Evolutionary conservation across 1,140 invertebrate species (phyloP).

Genomic region (Leucophenga varia): DNA sequence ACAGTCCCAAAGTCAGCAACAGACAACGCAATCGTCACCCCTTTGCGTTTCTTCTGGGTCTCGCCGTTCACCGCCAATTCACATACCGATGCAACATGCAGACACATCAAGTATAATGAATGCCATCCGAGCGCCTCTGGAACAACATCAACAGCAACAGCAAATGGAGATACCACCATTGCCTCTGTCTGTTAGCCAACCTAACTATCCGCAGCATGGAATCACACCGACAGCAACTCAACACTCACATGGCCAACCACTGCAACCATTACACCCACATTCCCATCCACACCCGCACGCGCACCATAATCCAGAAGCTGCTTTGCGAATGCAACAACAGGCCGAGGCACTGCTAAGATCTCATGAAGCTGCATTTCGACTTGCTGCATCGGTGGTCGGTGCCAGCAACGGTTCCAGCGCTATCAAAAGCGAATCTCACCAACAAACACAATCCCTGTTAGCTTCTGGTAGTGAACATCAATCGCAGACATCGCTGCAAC

Average conservation of each 20-base stretch:
- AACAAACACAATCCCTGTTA: slow-evolving; percentile 12
- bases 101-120: slow-evolving; percentile 55
- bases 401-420: slow-evolving; percentile 30
- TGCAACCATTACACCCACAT: slow-evolving; percentile 14
- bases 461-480: background rate
- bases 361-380: slow-evolving; percentile 78
- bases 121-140: slow-evolving; percentile 23
- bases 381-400: slow-evolving; percentile 71
- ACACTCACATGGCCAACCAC: slow-evolving; percentile 14
- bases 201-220: too few species aligned
- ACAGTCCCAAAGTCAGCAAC: slow-evolving; percentile 13
- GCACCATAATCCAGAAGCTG: slow-evolving; percentile 62
- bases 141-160: slow-evolving; percentile 34
- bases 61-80: slow-evolving; percentile 49
- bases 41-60: slow-evolving; percentile 8
- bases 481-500: slow-evolving; percentile 3
- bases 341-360: slow-evolving; percentile 78
- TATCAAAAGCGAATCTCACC: background rate
- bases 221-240: slow-evolving; percentile 10
- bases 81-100: slow-evolving; percentile 46
- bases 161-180: slow-evolving; percentile 62
- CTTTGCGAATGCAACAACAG: slow-evolving; percentile 71
- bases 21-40: slow-evolving; percentile 28
- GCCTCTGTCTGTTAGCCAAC: slow-evolving; percentile 10
- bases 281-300: slow-evolving; percentile 39